phyloP scores from a whole-genome alignment of 2,113 vertebrate genomes.

The Dromas ardeola region DNA sequence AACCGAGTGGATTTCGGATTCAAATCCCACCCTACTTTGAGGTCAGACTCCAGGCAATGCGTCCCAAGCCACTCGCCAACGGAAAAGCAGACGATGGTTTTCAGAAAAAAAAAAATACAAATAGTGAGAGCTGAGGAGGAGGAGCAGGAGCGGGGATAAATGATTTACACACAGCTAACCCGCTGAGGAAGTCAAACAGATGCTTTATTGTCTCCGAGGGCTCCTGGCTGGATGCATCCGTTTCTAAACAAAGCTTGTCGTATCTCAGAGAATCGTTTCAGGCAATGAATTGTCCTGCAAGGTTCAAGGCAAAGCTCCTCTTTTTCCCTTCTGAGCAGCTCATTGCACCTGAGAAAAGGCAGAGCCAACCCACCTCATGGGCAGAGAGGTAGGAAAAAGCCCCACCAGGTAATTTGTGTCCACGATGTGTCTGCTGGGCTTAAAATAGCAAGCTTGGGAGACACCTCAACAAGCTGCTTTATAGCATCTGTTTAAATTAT shows the following conservation, averaged over 20 bases:
- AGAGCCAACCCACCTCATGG: not conserved
- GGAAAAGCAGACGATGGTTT: not conserved
- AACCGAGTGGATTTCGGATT: conserved; percentile 23
- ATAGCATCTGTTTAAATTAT: not conserved
- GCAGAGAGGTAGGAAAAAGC: not conserved
- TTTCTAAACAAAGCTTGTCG: not conserved
- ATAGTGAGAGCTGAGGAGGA: not conserved
- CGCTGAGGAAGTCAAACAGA: not conserved
- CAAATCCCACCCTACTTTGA: conserved; percentile 54
- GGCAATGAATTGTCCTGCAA: not conserved
- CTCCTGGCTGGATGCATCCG: not conserved
- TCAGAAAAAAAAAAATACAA: not conserved
- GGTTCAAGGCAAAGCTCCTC: not conserved
- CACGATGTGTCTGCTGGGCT: not conserved
- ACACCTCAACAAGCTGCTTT: not conserved
- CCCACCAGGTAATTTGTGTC: not conserved
- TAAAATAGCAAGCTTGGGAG: not conserved
- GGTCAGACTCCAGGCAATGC: conserved; percentile 49
- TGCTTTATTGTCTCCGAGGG: conserved; percentile 7
- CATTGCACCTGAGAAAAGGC: not conserved
- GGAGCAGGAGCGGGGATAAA: not conserved
- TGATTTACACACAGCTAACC: conserved; percentile 15
- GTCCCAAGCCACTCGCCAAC: not conserved
- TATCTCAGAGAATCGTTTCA: not conserved
- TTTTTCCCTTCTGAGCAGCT: not conserved